Evolutionary conservation across 1,140 invertebrate species (phyloP).

Genomic region (Ceratosolen solmsi): DNA sequence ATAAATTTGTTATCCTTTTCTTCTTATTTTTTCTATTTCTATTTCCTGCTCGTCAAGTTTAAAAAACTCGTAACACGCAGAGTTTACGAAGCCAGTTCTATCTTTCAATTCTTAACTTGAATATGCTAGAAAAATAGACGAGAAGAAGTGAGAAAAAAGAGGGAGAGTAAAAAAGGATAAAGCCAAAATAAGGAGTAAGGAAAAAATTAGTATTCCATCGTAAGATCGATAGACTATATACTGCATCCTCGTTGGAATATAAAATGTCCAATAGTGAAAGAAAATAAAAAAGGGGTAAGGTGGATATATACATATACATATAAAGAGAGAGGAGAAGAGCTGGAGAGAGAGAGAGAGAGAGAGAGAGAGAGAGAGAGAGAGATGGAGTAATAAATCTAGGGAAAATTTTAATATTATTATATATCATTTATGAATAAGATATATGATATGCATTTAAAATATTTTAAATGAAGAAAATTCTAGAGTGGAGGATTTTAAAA

Average conservation of each 20-base stretch:
- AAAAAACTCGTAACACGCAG: background rate
- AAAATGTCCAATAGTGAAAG: background rate
- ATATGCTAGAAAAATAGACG: slow-evolving; percentile 26
- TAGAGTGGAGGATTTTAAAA: too few relatives aligned
- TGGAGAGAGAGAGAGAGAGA: too few relatives aligned
- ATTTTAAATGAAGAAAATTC: too few relatives aligned
- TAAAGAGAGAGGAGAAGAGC: background rate
- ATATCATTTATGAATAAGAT: too few relatives aligned
- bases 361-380: too few relatives aligned
- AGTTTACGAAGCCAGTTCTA: background rate
- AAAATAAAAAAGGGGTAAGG: background rate
- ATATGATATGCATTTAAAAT: too few relatives aligned
- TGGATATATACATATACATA: background rate
- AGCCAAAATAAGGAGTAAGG: background rate
- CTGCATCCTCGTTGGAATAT: background rate
- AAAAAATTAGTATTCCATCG: slow-evolving; percentile 22
- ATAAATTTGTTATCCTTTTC: background rate
- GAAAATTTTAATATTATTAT: too few relatives aligned
- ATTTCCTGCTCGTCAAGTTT: background rate
- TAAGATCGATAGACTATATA: slow-evolving; percentile 16
- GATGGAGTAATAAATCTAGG: too few relatives aligned
- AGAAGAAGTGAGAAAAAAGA: background rate
- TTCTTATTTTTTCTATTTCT: background rate
- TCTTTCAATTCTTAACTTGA: slow-evolving; percentile 11
- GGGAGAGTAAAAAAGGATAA: background rate